phyloP scores from a whole-genome alignment of 2,797 vertebrate genomes.

The Rhinoraja longicauda region DNA sequence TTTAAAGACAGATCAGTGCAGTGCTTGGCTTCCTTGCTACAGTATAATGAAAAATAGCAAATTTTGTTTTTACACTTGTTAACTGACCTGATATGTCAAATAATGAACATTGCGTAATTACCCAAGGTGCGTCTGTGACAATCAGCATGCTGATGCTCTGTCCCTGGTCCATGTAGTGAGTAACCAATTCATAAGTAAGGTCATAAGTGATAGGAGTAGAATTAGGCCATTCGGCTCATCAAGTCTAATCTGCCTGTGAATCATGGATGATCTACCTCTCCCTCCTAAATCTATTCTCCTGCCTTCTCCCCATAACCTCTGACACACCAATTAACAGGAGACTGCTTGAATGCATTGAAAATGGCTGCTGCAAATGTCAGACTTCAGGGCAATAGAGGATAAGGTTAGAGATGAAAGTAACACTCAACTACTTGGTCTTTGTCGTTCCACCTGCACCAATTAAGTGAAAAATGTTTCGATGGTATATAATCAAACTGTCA shows the following conservation, averaged over 20 bases:
- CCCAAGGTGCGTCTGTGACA: neutral
- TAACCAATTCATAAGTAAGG: neutral
- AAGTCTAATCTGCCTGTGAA: too few relatives aligned
- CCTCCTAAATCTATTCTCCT: too few relatives aligned
- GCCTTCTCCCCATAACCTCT: too few relatives aligned
- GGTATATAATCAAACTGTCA: neutral
- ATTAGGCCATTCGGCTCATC: too few relatives aligned
- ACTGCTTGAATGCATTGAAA: neutral
- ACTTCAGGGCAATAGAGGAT: neutral
- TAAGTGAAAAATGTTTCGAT: neutral
- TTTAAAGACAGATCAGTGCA: neutral
- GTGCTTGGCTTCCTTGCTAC: neutral
- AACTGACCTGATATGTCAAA: neutral
- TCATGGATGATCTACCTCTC: too few relatives aligned
- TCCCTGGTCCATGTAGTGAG: neutral
- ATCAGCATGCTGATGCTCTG: neutral
- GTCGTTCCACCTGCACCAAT: neutral
- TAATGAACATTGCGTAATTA: neutral
- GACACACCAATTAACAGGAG: too few relatives aligned
- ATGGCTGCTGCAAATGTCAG: neutral
- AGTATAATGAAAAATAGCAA: neutral
- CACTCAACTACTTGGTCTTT: neutral
- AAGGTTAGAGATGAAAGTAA: neutral
- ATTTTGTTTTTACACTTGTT: neutral
- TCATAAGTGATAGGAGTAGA: too few relatives aligned